phyloP scores from a whole-genome alignment of 2,797 vertebrate species.

The Pseudochromis fuscus region DNA sequence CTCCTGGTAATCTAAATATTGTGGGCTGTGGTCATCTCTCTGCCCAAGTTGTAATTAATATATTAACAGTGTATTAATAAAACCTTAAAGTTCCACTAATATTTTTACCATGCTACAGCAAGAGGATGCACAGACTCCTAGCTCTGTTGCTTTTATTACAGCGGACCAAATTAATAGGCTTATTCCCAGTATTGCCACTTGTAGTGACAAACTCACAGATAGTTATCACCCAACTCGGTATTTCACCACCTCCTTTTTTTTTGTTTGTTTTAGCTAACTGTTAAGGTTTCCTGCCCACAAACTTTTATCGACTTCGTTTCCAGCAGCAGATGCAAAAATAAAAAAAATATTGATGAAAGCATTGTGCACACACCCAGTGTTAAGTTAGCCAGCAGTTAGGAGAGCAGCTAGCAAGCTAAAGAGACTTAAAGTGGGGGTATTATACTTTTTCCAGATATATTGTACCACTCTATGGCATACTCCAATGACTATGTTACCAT shows the following conservation, averaged over 20 bases:
- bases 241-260: conserved; percentile 3
- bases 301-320: conserved; percentile 1
- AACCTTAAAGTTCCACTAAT: conserved; percentile 4
- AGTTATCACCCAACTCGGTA: neutral
- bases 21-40: conserved; percentile 6
- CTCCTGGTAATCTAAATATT: conserved; percentile 19
- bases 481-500: too few relatives aligned
- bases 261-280: conserved; percentile 9
- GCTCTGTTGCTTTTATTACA: conserved; percentile 7
- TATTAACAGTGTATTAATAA: conserved; percentile 19
- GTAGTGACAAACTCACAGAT: conserved; percentile 3
- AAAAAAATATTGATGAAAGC: neutral
- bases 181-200: neutral
- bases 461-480: too few relatives aligned
- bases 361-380: too few relatives aligned
- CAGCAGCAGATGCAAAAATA: neutral
- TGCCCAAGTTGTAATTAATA: conserved; percentile 13
- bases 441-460: too few relatives aligned
- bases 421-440: neutral
- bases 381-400: conserved; percentile 11
- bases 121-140: too few relatives aligned
- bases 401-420: conserved; percentile 5
- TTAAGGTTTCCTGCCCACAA: conserved; percentile 6
- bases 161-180: neutral
- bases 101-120: too few relatives aligned